Percentiles rank a stretch among this genome's conserved stretches.
Evolutionary conservation across 2,888 invertebrate species (phyloP).

Genomic region (Eucera pruinosa): DNA sequence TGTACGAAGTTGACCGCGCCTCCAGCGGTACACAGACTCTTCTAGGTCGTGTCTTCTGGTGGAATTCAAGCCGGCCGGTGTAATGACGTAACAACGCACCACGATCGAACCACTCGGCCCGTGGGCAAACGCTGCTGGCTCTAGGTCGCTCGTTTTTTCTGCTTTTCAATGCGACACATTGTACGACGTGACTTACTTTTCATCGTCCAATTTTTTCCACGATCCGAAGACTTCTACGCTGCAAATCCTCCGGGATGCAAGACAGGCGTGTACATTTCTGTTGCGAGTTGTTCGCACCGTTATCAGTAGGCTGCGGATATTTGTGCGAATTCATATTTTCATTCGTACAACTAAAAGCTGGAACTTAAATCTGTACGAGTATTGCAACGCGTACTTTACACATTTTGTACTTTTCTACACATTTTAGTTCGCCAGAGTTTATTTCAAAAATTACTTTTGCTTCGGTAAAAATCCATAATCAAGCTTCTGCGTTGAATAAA

Average conservation of each 20-base stretch:
- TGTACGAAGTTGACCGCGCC: constrained; percentile 12
- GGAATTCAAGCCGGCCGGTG: constrained; percentile 18
- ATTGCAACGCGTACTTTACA: too few relatives aligned
- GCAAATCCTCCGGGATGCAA: background rate
- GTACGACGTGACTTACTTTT: constrained; percentile 1
- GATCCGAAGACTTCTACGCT: background rate
- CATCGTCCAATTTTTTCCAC: constrained; percentile 29
- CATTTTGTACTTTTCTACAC: too few relatives aligned
- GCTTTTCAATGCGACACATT: constrained; percentile 8
- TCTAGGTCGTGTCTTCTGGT: constrained; percentile 4
- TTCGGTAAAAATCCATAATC: too few relatives aligned
- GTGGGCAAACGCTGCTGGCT: constrained; percentile 39
- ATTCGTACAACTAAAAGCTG: too few relatives aligned
- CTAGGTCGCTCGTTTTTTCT: constrained; percentile 28
- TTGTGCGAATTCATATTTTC: too few relatives aligned
- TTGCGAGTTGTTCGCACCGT: background rate
- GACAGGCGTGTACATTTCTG: constrained; percentile 5
- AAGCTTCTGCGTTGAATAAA: too few relatives aligned
- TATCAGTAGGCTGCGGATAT: too few relatives aligned
- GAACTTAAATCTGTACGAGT: too few relatives aligned
- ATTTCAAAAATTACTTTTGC: too few relatives aligned
- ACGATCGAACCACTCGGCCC: constrained; percentile 63
- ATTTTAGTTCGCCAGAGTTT: too few relatives aligned
- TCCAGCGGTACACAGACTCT: background rate
- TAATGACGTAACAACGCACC: constrained; percentile 65